Base-by-base conservation (phyloP, 2,113 vertebrate species). In the Cervus canadensis region DNA sequence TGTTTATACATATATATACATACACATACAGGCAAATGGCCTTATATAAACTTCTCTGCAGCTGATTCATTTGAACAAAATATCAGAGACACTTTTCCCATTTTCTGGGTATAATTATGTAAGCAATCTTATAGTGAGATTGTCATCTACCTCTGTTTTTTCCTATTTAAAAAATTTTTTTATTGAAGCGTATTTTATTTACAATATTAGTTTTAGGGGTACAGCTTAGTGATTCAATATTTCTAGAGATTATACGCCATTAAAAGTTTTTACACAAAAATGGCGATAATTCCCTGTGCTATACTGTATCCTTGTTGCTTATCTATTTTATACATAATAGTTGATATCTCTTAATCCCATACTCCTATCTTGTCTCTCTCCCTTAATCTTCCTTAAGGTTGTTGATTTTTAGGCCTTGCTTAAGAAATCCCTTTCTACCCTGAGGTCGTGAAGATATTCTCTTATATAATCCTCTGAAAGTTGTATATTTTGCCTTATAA, bases 361-460 rank as follows among this genome's bases (percentile, higher is more conserved):
- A 30, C 26, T 48, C 43, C 45, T 79, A 48, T 48, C 43, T 79
- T 79, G 43, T 79, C 76, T 45, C 43, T 79, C 7, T 45, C 26
- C 26, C 1, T 78, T 13, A 59, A 7, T 87, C n/a, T 96, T 96
- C 40, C 40, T 90, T 86, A 96, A 84, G 7, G 33, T 81, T 74
- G 25, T 52, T 95, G 56, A 95, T 16, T 93, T 94, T 94, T 83
- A 89, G 60, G 16, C 25, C n/a, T 91, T 94, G 45, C 12, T 57
- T 95, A 95, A 81, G 50, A 95, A 95, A 87, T 94, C 33, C 5
- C 45, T 96, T 96, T 95, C 74, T 96, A 84, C 9, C n/a, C 28
- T 17, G 2, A 89, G 3, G 26, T 71, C 13, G 59, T 82, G 11
- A 97, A 85, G 48, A 45, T 82, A 56, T 64, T 96, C 59, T 91